Evolutionary conservation across 2,888 invertebrate species (phyloP), one percentile per base, ranked within the genome.

Genomic region (Drosophila anceps): DNA sequence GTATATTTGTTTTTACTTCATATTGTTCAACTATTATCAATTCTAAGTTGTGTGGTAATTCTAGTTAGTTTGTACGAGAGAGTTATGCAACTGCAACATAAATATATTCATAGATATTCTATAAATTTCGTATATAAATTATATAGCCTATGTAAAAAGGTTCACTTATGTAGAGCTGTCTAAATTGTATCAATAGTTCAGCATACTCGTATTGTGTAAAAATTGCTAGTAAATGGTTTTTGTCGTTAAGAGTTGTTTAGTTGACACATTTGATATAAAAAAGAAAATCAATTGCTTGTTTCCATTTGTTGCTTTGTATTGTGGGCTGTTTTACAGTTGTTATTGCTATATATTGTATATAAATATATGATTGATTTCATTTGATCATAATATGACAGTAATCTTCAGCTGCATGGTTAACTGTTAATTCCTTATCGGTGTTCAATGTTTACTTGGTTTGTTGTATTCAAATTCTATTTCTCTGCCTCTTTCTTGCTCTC

Each of bases 371-470:
- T 87, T 73, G 37, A 69, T 59, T 76, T 51, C 48, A 63, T 69
- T 79, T 54, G 51, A 53, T 51, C 77, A 67, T 43, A 72, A 65
- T 64, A 55, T 57, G 65, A 79, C 74, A 79, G 77, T 82, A 72
- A 73, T 61, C 58, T 58, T 88, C 61, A 69, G 74, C 69, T 72
- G 43, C 50, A 37, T 24, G 50, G 71, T 71, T 73, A 72, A 65
- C 64, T 67, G 60, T 78, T 68, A 78, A 83, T 83, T 88, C 76
- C 77, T 76, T 68, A 75, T 90, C 90, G 90, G 87, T 90, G 87
- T 85, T 79, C 81, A 78, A 73, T 61, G 76, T 79, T 84, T 57
- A 71, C 53, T 58, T 67, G 48, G 65, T 64, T 81, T 76, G 58
- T 62, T 72, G 61, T 59, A 51, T 75, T 61, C 48, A 41, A 48